Percentiles rank a stretch among this genome's conserved stretches.
Evolutionary conservation across 2,888 invertebrate genomes (phyloP).

Genomic region (Caenorhabditis uteleia): DNA sequence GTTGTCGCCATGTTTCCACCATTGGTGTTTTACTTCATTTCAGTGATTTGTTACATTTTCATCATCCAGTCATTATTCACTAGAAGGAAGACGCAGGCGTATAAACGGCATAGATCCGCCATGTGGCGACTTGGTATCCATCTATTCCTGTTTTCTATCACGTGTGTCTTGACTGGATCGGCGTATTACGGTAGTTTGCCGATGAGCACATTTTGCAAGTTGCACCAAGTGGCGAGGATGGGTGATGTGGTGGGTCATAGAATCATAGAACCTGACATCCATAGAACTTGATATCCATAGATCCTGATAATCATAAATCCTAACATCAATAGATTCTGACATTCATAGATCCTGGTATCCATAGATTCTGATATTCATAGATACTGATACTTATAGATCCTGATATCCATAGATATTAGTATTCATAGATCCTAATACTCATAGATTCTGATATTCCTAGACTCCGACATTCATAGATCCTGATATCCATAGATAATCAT

Average conservation of each 20-base stretch:
- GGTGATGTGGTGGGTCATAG: neutral
- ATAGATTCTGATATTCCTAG: no score
- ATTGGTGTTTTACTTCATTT: conserved; percentile 22
- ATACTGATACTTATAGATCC: no score
- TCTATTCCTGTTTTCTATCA: conserved; percentile 23
- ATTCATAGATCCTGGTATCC: no score
- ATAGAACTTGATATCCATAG: no score
- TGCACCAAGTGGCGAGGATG: conserved; percentile 1
- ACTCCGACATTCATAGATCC: no score
- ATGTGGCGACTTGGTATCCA: conserved; percentile 35
- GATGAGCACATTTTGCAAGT: conserved; percentile 22
- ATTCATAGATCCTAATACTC: no score
- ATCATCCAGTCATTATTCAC: conserved; percentile 26
- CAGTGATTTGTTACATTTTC: conserved; percentile 26
- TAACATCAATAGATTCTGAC: no score
- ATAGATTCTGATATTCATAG: no score
- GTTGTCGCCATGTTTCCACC: conserved; percentile 31
- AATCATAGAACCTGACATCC: no score
- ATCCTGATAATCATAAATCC: neutral
- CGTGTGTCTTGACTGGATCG: conserved; percentile 25
- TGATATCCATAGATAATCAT: no score
- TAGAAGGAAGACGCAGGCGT: conserved; percentile 14
- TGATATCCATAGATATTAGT: no score
- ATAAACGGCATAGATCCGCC: conserved; percentile 25
- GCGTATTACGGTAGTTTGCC: conserved; percentile 28